Percentiles rank a stretch among this genome's conserved stretches.
Evolutionary conservation across 2,797 vertebrate genomes (phyloP).

Genomic region (Coregonus suidteri): DNA sequence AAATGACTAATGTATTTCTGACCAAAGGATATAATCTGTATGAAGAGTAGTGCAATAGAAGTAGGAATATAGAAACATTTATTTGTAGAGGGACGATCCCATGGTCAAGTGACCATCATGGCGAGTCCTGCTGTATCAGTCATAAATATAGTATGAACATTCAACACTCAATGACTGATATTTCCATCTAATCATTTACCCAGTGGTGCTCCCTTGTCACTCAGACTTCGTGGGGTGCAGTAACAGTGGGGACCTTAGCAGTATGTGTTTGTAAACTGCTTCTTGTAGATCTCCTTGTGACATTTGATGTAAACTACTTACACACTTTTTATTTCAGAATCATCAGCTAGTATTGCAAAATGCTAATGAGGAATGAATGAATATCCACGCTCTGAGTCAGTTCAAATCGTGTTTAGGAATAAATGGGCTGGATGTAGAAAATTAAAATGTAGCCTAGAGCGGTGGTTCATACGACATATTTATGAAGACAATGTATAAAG

Average conservation of each 20-base stretch:
- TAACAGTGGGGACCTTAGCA: background rate
- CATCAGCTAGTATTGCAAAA: too few species aligned
- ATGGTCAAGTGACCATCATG: slow-evolving; percentile 19
- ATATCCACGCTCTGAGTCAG: too few species aligned
- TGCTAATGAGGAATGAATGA: too few species aligned
- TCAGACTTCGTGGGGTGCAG: background rate
- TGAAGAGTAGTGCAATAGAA: background rate
- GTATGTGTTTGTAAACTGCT: background rate
- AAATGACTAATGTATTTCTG: background rate
- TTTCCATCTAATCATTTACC: background rate
- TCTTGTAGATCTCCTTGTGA: background rate
- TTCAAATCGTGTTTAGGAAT: background rate
- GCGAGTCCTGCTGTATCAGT: slow-evolving; percentile 15
- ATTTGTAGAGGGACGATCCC: background rate
- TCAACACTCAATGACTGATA: background rate
- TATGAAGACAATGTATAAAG: background rate
- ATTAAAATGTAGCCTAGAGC: background rate
- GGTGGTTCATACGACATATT: background rate
- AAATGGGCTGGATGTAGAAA: background rate
- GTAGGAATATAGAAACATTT: background rate
- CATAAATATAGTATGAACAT: slow-evolving; percentile 44
- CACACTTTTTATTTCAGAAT: too few species aligned
- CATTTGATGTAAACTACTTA: too few species aligned
- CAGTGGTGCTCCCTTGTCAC: background rate
- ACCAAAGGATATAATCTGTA: background rate